Conservation (phyloP, 2,888 invertebrate genomes). For the Eupithecia abbreviata region DNA sequence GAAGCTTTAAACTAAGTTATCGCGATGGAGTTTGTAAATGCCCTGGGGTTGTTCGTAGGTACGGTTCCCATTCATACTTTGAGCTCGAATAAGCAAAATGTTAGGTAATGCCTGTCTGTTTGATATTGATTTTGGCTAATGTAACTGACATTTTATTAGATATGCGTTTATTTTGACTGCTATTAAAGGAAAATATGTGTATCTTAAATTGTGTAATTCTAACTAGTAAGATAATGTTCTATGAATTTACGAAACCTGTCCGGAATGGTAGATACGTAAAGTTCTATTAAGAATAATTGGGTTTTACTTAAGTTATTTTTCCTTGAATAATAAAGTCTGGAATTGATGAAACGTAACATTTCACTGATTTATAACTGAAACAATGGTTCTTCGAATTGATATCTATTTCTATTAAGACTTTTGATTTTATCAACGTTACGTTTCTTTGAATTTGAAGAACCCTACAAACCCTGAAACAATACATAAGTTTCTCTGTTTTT, state of each 20-base stretch:
- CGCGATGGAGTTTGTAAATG: slow-evolving; percentile 25
- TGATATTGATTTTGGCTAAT: not conserved
- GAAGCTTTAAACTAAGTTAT: slow-evolving; percentile 34
- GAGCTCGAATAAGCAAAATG: slow-evolving; percentile 13
- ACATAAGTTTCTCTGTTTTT: no score
- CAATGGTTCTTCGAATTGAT: no score
- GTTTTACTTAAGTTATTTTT: not conserved
- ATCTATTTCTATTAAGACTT: no score
- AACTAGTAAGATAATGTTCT: no score
- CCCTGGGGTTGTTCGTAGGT: slow-evolving; percentile 23
- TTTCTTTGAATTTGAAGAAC: no score
- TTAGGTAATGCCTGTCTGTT: not conserved
- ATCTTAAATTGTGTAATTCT: no score
- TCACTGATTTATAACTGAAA: not conserved
- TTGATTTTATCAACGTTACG: no score
- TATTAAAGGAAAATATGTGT: no score
- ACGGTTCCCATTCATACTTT: slow-evolving; percentile 28
- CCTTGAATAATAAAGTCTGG: not conserved
- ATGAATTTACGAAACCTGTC: not conserved
- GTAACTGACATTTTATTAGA: not conserved
- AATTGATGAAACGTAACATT: not conserved
- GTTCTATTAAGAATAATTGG: not conserved
- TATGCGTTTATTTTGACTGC: not conserved
- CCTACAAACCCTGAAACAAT: no score
- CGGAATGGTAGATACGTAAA: not conserved